Conservation (phyloP, 2,113 vertebrate species). For the Mellivora capensis region DNA sequence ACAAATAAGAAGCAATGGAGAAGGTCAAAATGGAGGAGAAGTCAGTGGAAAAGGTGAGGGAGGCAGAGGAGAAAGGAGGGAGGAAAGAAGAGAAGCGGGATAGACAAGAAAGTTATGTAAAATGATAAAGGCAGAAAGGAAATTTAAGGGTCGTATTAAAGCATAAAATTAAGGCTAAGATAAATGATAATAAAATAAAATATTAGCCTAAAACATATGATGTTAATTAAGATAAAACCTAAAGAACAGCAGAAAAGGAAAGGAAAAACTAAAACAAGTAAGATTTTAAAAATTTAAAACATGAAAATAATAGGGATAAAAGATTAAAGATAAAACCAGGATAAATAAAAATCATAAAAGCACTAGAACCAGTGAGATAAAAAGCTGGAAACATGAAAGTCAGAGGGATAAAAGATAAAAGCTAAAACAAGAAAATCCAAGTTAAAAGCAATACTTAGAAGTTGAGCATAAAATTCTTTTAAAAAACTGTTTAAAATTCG, state of each 20-base stretch:
- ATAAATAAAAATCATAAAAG: constrained; percentile 54
- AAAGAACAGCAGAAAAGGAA: background rate
- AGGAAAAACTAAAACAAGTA: background rate
- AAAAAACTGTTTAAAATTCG: constrained; percentile 17
- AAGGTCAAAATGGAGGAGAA: background rate
- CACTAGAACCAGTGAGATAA: constrained; percentile 10
- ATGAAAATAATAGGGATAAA: constrained; percentile 17
- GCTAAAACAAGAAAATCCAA: constrained; percentile 41
- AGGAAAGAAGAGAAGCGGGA: background rate
- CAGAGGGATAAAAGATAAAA: constrained; percentile 38
- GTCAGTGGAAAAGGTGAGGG: background rate
- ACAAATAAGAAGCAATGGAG: no score
- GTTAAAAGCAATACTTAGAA: constrained; percentile 48
- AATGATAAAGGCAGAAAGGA: background rate
- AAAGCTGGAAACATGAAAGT: constrained; percentile 43
- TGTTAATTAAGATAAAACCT: background rate
- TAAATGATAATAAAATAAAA: background rate
- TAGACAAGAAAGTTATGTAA: background rate
- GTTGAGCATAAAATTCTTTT: constrained; percentile 23
- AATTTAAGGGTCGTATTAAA: background rate
- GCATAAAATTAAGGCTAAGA: background rate
- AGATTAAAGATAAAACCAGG: constrained; percentile 44
- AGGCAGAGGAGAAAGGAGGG: background rate
- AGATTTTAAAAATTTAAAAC: background rate
- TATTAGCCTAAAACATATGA: background rate